Conservation (phyloP, 1,140 invertebrate genomes). For the Bombus breviceps region DNA sequence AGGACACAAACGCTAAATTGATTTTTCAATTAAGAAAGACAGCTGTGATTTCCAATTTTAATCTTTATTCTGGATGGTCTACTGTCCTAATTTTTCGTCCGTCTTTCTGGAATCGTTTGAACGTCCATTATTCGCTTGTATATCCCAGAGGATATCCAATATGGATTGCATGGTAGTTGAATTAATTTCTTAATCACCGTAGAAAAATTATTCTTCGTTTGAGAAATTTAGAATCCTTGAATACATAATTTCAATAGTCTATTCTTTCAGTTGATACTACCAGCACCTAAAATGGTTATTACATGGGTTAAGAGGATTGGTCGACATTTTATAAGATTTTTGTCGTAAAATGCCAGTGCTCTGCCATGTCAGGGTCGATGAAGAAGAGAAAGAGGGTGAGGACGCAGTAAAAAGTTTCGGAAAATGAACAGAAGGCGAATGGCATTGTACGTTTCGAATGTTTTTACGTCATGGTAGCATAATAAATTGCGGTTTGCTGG, state of each 20-base stretch:
- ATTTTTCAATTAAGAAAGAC: neutral
- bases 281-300: neutral
- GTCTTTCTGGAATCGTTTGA: neutral
- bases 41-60: neutral
- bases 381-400: neutral
- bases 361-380: slow-evolving; percentile 1
- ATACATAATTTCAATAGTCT: neutral
- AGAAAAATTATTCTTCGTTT: neutral
- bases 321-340: slow-evolving; percentile 23
- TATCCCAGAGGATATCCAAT: neutral
- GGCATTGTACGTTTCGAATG: neutral
- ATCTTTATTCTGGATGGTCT: neutral
- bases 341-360: slow-evolving; percentile 26
- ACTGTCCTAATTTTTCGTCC: neutral
- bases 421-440: neutral
- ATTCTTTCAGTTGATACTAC: no score
- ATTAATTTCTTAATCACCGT: neutral
- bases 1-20: neutral
- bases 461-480: neutral
- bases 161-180: neutral
- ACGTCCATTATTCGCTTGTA: neutral
- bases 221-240: neutral
- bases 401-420: slow-evolving; percentile 13
- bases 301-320: neutral
- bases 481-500: slow-evolving; percentile 25